A percentile compares a stretch with the other conserved stretches of the same genome.
These are phyloP conservation scores for Bubo blakistoni DNA, from an alignment of 2,113 vertebrate species.

Conservation along the genomic window DNA sequence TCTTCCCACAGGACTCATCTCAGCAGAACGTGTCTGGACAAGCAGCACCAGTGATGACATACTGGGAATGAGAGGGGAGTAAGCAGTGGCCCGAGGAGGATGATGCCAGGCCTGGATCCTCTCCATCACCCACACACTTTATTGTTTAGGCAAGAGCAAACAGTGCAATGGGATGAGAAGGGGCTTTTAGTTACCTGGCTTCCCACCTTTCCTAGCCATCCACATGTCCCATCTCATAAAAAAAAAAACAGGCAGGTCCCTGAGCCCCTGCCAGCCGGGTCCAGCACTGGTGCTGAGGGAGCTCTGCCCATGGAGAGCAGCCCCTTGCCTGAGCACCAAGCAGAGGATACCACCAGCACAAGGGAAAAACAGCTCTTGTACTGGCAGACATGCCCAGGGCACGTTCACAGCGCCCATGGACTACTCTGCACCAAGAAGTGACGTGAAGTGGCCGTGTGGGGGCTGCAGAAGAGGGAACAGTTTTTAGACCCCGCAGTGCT, in stretches of 20 bases:
- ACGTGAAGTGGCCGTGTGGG: accelerated
- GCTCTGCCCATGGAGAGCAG: not conserved
- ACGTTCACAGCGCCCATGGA: not conserved
- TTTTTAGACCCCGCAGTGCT: accelerated
- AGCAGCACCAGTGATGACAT: not conserved
- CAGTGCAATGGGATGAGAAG: not conserved
- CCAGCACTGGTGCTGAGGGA: not conserved
- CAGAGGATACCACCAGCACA: not conserved
- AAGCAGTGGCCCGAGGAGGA: not conserved
- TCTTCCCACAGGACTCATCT: not conserved
- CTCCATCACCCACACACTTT: not conserved
- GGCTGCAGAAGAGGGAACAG: not conserved
- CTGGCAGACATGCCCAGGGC: not conserved
- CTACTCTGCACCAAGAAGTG: not conserved
- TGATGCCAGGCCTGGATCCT: not conserved
- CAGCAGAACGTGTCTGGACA: not conserved
- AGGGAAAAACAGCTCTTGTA: not conserved
- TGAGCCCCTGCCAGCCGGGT: not conserved
- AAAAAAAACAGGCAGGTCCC: not conserved
- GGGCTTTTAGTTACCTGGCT: not conserved
- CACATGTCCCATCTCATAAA: not conserved
- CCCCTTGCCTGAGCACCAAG: not conserved
- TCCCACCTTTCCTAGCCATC: not conserved
- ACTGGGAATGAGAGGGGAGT: not conserved
- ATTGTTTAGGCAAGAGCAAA: not conserved